Evolutionary conservation across 2,113 vertebrate genomes (phyloP).

Genomic region (Podarcis raffonei): DNA sequence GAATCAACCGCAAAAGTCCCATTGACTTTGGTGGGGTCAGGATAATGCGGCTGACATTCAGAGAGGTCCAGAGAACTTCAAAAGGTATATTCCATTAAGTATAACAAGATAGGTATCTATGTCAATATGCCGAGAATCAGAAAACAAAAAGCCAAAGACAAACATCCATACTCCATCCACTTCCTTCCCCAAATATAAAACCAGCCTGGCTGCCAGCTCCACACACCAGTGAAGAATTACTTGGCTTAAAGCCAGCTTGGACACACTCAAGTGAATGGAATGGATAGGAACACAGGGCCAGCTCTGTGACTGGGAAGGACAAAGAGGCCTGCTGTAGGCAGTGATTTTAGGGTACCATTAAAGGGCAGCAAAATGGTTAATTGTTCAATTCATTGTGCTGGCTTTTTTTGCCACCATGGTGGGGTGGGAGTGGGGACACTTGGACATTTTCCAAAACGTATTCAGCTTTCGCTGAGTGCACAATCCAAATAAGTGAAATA

Average conservation of each 20-base stretch:
- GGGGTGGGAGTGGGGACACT: background rate
- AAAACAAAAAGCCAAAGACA: background rate
- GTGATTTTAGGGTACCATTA: background rate
- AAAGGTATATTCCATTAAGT: background rate
- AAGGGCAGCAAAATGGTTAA: background rate
- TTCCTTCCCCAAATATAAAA: background rate
- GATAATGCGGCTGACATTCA: background rate
- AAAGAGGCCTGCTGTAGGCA: background rate
- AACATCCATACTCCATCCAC: background rate
- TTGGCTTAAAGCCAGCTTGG: background rate
- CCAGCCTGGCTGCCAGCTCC: background rate
- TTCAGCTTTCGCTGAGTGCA: background rate
- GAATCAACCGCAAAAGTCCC: background rate
- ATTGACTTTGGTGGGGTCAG: background rate
- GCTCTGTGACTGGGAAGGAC: background rate
- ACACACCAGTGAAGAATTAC: background rate
- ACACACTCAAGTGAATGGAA: background rate
- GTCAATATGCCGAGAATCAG: conserved; percentile 12
- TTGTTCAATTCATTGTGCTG: background rate
- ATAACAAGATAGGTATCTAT: background rate
- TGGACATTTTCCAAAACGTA: background rate
- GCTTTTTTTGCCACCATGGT: background rate
- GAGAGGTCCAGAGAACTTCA: background rate
- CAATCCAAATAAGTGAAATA: background rate
- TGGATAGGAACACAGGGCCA: background rate